These are phyloP conservation scores for Rhizoglyphus robini DNA, from an alignment of 1,140 invertebrate genomes.

Conservation along the genomic window DNA sequence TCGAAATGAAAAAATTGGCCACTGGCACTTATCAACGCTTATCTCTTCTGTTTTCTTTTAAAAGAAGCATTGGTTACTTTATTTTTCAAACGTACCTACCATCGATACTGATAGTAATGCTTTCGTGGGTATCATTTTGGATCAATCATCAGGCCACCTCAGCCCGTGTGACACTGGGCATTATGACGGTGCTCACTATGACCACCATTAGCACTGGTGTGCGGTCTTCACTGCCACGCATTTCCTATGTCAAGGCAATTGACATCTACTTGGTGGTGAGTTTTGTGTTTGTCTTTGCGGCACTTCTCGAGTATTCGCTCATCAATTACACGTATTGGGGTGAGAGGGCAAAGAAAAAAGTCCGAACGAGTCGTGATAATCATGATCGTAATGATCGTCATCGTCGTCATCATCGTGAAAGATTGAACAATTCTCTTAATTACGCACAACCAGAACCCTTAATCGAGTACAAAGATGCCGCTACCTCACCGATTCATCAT, in stretches of 20 bases:
- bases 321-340: conserved; percentile 99
- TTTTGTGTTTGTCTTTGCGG: conserved; percentile 96
- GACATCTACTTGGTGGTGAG: conserved; percentile 98
- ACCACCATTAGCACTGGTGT: conserved; percentile 98
- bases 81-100: conserved; percentile 69
- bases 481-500: neutral
- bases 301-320: conserved; percentile 87
- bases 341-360: conserved; percentile 63
- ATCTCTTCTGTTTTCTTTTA: conserved; percentile 66
- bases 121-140: conserved; percentile 73
- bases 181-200: conserved; percentile 96
- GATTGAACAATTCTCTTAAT: neutral
- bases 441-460: too few species aligned
- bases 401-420: neutral
- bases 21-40: conserved; percentile 91
- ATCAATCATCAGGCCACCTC: conserved; percentile 61
- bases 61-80: conserved; percentile 65
- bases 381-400: neutral
- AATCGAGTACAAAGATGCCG: conserved; percentile 11
- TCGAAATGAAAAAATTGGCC: conserved; percentile 56
- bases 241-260: conserved; percentile 96
- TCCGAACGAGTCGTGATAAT: conserved; percentile 15
- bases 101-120: conserved; percentile 65
- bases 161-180: conserved; percentile 66
- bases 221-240: conserved; percentile 80